Base-by-base conservation (phyloP, 2,888 invertebrate species). In the Aphelenchoides bicaudatus region DNA sequence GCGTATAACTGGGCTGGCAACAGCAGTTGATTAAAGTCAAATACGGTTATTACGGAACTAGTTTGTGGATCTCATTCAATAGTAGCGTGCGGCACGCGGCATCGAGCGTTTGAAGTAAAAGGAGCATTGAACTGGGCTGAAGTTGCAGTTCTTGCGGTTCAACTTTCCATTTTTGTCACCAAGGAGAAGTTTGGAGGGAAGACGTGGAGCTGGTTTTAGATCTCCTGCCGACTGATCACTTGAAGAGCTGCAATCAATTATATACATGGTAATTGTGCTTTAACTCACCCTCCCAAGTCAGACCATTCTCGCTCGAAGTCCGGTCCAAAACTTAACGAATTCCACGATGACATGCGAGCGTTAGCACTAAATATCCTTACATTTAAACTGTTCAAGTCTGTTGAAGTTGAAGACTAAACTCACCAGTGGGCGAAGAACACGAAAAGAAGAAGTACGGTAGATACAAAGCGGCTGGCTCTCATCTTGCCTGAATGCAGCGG, bases 21-120 rank as follows among this genome's bases (percentile, higher is more conserved):
- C 10, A 43, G 43, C 10, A n/a, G 25, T 6, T 8, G 43, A 21
- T 21, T 8, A 19, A 25, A 43, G 10, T 19, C 13, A 13, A 13
- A 16, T 10, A n/a, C 43, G 43, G 43, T 25, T 19, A 21, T 25
- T 43, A 21, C 43, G 43, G 43, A 19, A n/a, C 16, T 16, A 34
- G 16, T 16, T 13, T 16, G 34, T 43, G 10, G 10, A 43, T 43
- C 43, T n/a, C 34, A 43, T 25, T 43, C 43, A 43, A 43, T 21
- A 25, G 23, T 43, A 43, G 16, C 43, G 43, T n/a, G 43, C n/a
- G n/a, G n/a, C 43, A 43, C 43, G 16, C 23, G 21, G 43, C 10
- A 43, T 25, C 16, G 25, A 38, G 10, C 59, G 59, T 38, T 64
- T 64, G 62, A 65, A 64, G 61, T 67, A 68, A 50, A 68, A 68